phyloP scores from a whole-genome alignment of 2,888 invertebrate genomes.

The Clepsis dumicolana region DNA sequence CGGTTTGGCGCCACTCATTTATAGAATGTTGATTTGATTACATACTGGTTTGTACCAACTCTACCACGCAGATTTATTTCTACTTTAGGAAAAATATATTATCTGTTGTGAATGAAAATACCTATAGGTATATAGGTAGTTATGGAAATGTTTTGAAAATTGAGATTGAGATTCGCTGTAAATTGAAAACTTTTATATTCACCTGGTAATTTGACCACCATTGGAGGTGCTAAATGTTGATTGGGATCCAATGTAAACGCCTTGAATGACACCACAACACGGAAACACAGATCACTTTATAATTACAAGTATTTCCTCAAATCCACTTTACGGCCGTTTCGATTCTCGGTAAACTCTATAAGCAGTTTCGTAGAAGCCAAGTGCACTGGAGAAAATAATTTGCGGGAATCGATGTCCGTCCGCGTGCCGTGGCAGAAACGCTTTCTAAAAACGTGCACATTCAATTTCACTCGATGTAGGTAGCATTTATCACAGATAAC shows the following conservation, averaged over 20 bases:
- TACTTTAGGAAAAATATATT: neutral
- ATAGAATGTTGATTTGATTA: slow-evolving; percentile 13
- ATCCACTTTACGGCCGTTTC: slow-evolving; percentile 83
- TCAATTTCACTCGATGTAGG: slow-evolving; percentile 79
- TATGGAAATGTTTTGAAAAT: neutral
- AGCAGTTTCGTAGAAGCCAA: slow-evolving; percentile 82
- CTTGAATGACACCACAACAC: slow-evolving; percentile 74
- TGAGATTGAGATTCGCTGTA: slow-evolving; percentile 1
- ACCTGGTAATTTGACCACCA: slow-evolving; percentile 86
- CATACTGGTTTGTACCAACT: slow-evolving; percentile 13
- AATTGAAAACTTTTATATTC: slow-evolving; percentile 51
- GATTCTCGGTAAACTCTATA: slow-evolving; percentile 84
- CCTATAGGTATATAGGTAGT: too few relatives aligned
- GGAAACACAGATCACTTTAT: slow-evolving; percentile 80
- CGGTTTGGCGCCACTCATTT: slow-evolving; percentile 49
- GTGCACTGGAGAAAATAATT: slow-evolving; percentile 83
- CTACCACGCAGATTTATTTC: slow-evolving; percentile 24
- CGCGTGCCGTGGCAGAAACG: slow-evolving; percentile 72
- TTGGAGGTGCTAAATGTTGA: slow-evolving; percentile 77
- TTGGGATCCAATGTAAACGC: slow-evolving; percentile 86
- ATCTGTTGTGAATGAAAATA: neutral
- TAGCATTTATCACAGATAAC: slow-evolving; percentile 79
- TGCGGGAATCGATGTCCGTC: slow-evolving; percentile 76
- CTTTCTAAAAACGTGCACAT: slow-evolving; percentile 80
- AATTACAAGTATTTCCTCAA: slow-evolving; percentile 83